Evolutionary conservation across 1,140 invertebrate species (phyloP).

Genomic region (Protaetia brevitarsis): DNA sequence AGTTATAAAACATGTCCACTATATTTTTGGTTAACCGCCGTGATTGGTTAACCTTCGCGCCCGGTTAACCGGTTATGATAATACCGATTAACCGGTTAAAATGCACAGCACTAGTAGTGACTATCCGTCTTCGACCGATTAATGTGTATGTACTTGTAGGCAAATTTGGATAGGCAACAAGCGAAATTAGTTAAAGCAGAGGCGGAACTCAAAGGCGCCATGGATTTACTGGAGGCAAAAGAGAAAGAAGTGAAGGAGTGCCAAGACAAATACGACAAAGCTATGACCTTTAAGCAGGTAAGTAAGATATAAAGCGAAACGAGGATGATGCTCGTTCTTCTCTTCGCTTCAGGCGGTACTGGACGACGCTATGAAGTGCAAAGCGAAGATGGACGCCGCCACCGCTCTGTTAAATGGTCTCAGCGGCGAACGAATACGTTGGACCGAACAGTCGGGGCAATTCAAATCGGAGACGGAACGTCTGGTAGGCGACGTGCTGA

Average conservation of each 20-base stretch:
- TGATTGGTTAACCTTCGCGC: too few relatives aligned
- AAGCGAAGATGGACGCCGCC: constrained; percentile 84
- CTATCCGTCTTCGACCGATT: neutral
- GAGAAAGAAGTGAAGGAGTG: constrained; percentile 73
- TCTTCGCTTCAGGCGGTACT: constrained; percentile 67
- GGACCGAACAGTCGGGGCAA: constrained; percentile 82
- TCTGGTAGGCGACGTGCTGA: constrained; percentile 81
- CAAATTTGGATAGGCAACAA: constrained; percentile 71
- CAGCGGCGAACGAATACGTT: constrained; percentile 79
- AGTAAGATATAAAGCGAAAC: constrained; percentile 25
- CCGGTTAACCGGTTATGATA: too few relatives aligned
- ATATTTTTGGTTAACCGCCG: neutral
- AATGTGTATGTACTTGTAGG: constrained; percentile 53
- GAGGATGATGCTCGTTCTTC: constrained; percentile 16
- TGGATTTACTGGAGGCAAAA: constrained; percentile 68
- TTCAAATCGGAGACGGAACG: constrained; percentile 79
- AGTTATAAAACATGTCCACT: neutral
- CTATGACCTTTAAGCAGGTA: constrained; percentile 68
- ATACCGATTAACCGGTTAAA: too few relatives aligned
- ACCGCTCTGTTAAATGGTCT: constrained; percentile 85
- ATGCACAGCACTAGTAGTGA: constrained; percentile 4
- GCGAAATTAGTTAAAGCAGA: constrained; percentile 71
- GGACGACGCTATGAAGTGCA: constrained; percentile 76
- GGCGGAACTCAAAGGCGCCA: constrained; percentile 67
- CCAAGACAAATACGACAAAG: constrained; percentile 69